Base-by-base conservation (phyloP, 2,113 vertebrate genomes). In the Zootoca vivipara region DNA sequence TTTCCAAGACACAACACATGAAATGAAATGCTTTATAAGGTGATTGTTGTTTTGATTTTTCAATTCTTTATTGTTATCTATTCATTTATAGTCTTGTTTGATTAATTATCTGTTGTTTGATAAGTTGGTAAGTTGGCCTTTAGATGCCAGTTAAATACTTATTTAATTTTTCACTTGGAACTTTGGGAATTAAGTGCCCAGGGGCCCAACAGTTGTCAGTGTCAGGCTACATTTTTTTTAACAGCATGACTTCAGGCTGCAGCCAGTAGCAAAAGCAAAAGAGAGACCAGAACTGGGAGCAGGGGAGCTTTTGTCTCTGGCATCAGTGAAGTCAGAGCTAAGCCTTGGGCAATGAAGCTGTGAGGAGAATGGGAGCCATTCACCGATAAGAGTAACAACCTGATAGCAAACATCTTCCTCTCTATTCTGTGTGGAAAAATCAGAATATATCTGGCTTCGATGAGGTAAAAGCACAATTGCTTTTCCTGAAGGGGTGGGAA, bases 341-440 rank as follows among this genome's bases (percentile, higher is more conserved):
- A 9, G 74, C 3, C 18, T 0, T 13, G 46, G 52, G 28, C 0
- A 5, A 70, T 10, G 1, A 75, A 89, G 0, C 24, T 7, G 0
- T 2, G 69, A 12, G 64, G 82, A 86, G 69, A 30, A 74, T 65
- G 33, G 46, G 24, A n/a, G 24, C 30, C n/a, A 30, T 42, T 82
- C 78, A 42, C 18, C 74, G 20, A n/a, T 74, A 28, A 87, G 52
- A 87, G 62, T 74, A 69, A 74, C 12, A 64, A 74, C 70, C 16
- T 22, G 46, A 20, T 38, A 65, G 35, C 18, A 22, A 58, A 64
- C 10, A 52, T 40, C 15, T 87, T 87, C 42, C 42, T 70, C 26
- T 82, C 35, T 64, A 38, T 64, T 81, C 20, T 28, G 38, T 26
- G 4, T 65, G 20, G 30, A n/a, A 40, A 79, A 33, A 56, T 82